Base-by-base conservation (phyloP, 2,888 invertebrate genomes). In the Drosophila mettleri region DNA sequence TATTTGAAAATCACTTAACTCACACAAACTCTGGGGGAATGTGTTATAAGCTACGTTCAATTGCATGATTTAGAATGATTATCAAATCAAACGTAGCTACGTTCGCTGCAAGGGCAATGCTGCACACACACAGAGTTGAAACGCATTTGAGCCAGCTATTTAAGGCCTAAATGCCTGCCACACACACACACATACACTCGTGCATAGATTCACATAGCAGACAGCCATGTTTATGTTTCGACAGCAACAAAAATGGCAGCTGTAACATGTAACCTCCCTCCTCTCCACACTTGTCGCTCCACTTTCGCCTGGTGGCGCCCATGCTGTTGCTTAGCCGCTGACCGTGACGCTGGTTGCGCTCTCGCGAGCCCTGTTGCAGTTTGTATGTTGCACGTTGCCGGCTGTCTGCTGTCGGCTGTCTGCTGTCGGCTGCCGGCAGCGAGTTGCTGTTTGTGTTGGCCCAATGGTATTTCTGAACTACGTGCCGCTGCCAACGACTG, bases 301-400 rank as follows among this genome's bases (percentile, higher is more conserved):
- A n/a, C 29, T 8, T n/a, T 39, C 3, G n/a, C 24, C 43, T 27
- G 24, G 5, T 27, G 24, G 5, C 5, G 33, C 8, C 24, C 5
- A 20, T 51, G 62, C 53, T 75, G 65, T 60, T 73, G 60, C 81
- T 49, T 58, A 51, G 31, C 41, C 69, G 75, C 68, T 82, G 82
- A 87, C 87, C 82, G 85, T 87, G 85, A 87, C 69, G 79, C 63
- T 65, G 43, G 70, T 55, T 78, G 69, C 69, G 76, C 54, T 85
- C 82, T 68, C 82, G 87, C 80, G 52, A 57, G 67, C 66, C 66
- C 63, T 84, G 70, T 55, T 74, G 73, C 69, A 74, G 62, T 67
- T 81, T 78, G 49, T 16, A 27, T 31, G 74, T 74, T 61, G 71
- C 71, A 53, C 46, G 52, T 68, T 69, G 62, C 54, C 22, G 29